Base-by-base conservation (phyloP, 1,140 invertebrate species). In the Orchestia grillus region DNA sequence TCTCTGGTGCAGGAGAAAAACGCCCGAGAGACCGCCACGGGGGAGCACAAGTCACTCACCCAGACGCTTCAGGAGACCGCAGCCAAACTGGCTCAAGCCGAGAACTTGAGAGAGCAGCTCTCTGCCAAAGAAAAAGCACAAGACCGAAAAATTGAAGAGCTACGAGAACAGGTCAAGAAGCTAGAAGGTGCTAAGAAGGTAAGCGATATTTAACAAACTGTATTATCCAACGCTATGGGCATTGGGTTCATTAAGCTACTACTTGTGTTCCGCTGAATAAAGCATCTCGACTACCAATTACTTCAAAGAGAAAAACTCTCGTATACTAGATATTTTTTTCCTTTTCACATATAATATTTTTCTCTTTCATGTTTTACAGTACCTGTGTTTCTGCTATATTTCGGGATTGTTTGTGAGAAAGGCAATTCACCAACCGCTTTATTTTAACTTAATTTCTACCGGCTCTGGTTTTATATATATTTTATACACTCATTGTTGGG, bases 101-200 rank as follows among this genome's bases (percentile, higher is more conserved):
- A 94, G 92, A 94, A 94, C 8, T 15, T 45, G 36, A 11, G 47
- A 4, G 44, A 94, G 36, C 6, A 16, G 92, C 92, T 16, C 44
- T 0, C 44, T 40, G 44, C 44, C 6, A 94, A 94, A 36, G 92
- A 8, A 47, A 94, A 94, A 44, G 92, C 4, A 11, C 92, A 94
- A 40, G 92, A 94, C 19, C 45, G 47, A 47, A 94, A 94, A 94
- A 94, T 94, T 45, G 92, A 94, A 47, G 44, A 47, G 40, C 36
- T 94, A 11, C 40, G 15, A 45, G 92, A 42, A 15, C 15, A 94
- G 36, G 8, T 94, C 44, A 94, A 94, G 40, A 44, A 94, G 40
- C 44, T 94, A n/a, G 92, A 94, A 94, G 92, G 47, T 23, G 92
- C 92, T 44, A 44, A 94, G 47, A 94, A 94, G 92, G 92, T 94